Conservation (phyloP, 2,113 vertebrate species). For the Myotis lucifugus region DNA sequence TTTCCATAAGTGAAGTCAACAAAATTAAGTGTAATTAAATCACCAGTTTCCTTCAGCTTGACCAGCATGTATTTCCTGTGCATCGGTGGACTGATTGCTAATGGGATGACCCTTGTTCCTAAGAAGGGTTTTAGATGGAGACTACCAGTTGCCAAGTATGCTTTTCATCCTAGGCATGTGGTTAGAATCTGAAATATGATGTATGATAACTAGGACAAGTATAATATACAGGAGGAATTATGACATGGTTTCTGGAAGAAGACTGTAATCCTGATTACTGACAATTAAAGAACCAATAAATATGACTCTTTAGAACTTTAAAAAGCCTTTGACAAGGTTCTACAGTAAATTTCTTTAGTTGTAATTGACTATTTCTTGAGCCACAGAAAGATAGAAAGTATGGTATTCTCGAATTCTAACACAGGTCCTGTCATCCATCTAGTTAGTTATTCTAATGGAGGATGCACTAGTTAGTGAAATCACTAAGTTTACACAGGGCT, state of each 20-base stretch:
- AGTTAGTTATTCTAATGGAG: not conserved
- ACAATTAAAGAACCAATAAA: not conserved
- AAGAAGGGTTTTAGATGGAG: not conserved
- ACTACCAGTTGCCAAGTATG: not conserved
- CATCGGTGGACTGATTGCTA: not conserved
- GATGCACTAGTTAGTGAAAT: not conserved
- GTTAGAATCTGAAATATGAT: not conserved
- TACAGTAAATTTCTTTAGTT: slow-evolving; percentile 15
- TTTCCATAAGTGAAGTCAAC: slow-evolving; percentile 30
- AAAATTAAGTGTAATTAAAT: slow-evolving; percentile 26
- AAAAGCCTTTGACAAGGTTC: not conserved
- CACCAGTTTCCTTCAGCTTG: slow-evolving; percentile 31
- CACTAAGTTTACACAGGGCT: not conserved
- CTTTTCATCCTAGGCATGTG: not conserved
- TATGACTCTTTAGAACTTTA: not conserved
- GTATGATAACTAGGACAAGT: not conserved
- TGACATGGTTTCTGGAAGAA: slow-evolving; percentile 32
- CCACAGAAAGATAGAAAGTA: not conserved
- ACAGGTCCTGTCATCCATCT: not conserved
- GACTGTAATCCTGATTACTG: not conserved
- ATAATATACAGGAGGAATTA: not conserved
- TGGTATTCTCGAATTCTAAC: not conserved
- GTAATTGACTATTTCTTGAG: not conserved
- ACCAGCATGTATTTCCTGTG: not conserved
- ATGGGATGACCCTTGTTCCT: not conserved